phyloP scores from a whole-genome alignment of 2,113 vertebrate species.

The Oreochromis niloticus region DNA sequence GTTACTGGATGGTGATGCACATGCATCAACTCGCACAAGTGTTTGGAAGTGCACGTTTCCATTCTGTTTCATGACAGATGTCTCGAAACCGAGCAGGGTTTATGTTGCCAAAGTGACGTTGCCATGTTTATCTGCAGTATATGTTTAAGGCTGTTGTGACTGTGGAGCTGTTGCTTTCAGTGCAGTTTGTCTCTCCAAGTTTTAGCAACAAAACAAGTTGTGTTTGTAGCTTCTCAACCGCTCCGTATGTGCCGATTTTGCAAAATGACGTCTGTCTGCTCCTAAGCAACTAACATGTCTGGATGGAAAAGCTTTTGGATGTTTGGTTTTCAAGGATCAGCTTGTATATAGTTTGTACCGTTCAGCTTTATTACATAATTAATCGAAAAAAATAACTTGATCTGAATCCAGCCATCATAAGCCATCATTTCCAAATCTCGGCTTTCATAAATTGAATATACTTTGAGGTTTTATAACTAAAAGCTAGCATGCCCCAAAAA shows the following conservation, averaged over 20 bases:
- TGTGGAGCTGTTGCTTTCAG: not conserved
- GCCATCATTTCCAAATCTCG: not conserved
- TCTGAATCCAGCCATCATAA: not conserved
- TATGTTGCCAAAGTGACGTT: not conserved
- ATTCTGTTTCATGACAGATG: not conserved
- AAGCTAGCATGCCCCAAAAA: not conserved
- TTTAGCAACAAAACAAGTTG: not conserved
- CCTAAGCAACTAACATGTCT: not conserved
- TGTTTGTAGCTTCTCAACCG: not conserved
- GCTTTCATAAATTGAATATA: not conserved
- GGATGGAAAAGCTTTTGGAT: not conserved
- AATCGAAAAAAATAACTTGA: not conserved
- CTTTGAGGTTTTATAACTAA: not conserved
- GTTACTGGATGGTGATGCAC: not conserved
- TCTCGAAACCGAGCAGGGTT: accelerated
- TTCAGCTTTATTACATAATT: not conserved
- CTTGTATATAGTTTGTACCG: not conserved
- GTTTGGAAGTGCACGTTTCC: not conserved
- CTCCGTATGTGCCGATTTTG: not conserved
- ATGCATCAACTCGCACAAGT: not conserved
- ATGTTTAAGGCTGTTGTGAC: not conserved
- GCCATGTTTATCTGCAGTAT: not conserved
- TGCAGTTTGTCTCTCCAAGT: not conserved
- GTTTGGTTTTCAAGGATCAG: accelerated
- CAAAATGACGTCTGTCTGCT: not conserved